A percentile compares a stretch with the other conserved stretches of the same genome.
phyloP scores from a whole-genome alignment of 2,797 vertebrate species.

The Pithecia hirsuta region DNA sequence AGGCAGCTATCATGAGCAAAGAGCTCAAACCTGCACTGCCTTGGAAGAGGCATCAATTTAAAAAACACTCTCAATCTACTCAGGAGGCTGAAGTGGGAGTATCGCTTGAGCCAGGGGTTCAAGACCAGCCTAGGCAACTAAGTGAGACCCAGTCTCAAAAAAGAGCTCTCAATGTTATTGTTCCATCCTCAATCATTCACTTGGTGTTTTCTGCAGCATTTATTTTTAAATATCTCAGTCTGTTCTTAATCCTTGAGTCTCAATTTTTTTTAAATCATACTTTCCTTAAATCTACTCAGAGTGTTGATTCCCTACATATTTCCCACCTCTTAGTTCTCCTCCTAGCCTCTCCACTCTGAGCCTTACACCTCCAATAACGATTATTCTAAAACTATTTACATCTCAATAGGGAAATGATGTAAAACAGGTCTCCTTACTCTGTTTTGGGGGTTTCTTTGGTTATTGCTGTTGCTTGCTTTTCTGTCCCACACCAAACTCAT shows the following conservation, averaged over 20 bases:
- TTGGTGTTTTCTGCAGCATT: background rate
- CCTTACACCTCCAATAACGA: background rate
- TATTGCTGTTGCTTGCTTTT: background rate
- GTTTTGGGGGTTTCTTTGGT: background rate
- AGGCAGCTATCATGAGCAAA: background rate
- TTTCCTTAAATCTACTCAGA: slow-evolving; percentile 4
- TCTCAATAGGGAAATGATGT: background rate
- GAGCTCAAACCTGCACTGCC: background rate
- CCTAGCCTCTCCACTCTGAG: background rate
- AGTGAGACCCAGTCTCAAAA: background rate
- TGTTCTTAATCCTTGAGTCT: background rate
- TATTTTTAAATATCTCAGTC: slow-evolving; percentile 5
- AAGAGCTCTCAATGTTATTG: background rate
- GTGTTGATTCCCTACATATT: background rate
- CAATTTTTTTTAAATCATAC: background rate
- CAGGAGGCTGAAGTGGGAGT: background rate
- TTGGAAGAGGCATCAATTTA: background rate
- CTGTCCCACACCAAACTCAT: background rate
- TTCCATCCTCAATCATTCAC: background rate
- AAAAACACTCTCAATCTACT: background rate
- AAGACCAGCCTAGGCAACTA: background rate
- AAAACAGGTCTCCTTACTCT: background rate
- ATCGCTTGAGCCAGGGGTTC: background rate
- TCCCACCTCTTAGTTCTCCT: background rate
- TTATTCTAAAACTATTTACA: background rate